Conservation (phyloP, 23 tunicate genomes). For the Styela plicata region DNA sequence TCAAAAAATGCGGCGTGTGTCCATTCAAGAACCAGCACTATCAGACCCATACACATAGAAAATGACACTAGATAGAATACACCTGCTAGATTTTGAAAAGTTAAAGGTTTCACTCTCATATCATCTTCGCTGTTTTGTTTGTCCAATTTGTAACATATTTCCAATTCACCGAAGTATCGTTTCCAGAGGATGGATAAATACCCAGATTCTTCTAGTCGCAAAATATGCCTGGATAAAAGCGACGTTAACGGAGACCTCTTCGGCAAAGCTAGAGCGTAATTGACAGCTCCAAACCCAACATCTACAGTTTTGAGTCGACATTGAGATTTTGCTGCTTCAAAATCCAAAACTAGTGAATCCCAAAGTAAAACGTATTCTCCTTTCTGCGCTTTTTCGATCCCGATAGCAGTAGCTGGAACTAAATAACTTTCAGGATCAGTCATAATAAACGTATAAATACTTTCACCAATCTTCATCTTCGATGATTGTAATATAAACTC, state of each 20-base stretch:
- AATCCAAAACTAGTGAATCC: constrained; percentile 82
- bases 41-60: constrained; percentile 56
- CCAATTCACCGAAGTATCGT: constrained; percentile 46
- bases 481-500: constrained; percentile 45
- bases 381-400: constrained; percentile 35
- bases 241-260: constrained; percentile 46
- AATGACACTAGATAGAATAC: constrained; percentile 65
- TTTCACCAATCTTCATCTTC: constrained; percentile 13
- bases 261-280: constrained; percentile 55
- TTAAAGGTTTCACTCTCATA: constrained; percentile 22
- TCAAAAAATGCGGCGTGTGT: constrained; percentile 37
- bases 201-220: constrained; percentile 43
- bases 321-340: constrained; percentile 28
- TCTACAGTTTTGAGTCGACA: constrained; percentile 56
- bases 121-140: neutral
- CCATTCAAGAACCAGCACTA: constrained; percentile 70
- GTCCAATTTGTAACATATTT: constrained; percentile 8
- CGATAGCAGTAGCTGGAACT: constrained; percentile 41
- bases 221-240: constrained; percentile 27
- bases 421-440: constrained; percentile 27
- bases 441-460: constrained; percentile 22
- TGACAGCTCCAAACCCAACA: constrained; percentile 67
- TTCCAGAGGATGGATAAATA: constrained; percentile 26
- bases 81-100: constrained; percentile 74
- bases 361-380: constrained; percentile 58